Evolutionary conservation across 2,113 vertebrate species (phyloP).

Genomic region (Solenodon paradoxus): DNA sequence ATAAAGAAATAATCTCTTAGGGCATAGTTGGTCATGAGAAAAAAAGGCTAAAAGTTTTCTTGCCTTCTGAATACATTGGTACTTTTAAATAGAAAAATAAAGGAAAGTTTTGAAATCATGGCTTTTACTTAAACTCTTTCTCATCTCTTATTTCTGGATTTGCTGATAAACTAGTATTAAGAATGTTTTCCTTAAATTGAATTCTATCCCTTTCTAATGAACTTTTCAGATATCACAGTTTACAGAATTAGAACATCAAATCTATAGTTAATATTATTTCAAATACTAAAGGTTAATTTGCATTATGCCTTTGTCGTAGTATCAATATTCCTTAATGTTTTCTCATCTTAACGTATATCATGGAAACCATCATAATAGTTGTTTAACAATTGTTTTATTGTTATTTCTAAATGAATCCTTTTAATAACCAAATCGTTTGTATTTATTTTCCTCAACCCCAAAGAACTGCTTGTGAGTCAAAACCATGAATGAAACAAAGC

Average conservation of each 20-base stretch:
- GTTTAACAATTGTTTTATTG: constrained; percentile 21
- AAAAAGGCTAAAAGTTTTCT: not conserved
- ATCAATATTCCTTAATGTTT: not conserved
- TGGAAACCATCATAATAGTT: not conserved
- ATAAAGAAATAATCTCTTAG: not conserved
- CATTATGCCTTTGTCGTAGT: not conserved
- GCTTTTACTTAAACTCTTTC: not conserved
- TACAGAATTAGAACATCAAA: not conserved
- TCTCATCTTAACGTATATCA: not conserved
- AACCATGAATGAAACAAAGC: not conserved
- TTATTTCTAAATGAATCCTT: not conserved
- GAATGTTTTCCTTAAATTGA: not conserved
- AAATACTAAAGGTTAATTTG: not conserved
- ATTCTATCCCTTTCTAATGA: not conserved
- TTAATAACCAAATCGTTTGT: not conserved
- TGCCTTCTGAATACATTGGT: not conserved
- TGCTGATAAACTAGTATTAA: not conserved
- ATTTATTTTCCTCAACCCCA: constrained; percentile 12
- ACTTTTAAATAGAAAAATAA: not conserved
- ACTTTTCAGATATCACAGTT: not conserved
- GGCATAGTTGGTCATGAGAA: not conserved
- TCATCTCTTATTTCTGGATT: not conserved
- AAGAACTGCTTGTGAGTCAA: constrained; percentile 17
- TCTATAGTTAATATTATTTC: not conserved
- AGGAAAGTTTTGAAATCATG: not conserved